Evolutionary conservation across 2,797 vertebrate genomes (phyloP).

Genomic region (Onychomys arenicola): DNA sequence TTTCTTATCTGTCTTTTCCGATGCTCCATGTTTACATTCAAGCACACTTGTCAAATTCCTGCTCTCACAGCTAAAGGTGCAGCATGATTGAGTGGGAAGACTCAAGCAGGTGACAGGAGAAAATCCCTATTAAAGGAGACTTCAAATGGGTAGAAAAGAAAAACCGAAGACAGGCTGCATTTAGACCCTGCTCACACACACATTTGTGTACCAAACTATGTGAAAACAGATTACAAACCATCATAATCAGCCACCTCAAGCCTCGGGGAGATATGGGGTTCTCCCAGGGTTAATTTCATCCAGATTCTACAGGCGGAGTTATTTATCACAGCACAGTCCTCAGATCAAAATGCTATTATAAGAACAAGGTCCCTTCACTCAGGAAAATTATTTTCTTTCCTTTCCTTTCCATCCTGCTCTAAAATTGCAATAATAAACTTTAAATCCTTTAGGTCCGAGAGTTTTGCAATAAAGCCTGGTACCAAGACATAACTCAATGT

Average conservation of each 20-base stretch:
- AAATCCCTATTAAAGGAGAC: background rate
- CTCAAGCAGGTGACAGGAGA: background rate
- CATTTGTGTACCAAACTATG: background rate
- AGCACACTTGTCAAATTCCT: conserved; percentile 26
- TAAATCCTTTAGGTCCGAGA: conserved; percentile 72
- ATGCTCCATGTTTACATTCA: background rate
- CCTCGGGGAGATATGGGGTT: background rate
- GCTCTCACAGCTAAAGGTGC: background rate
- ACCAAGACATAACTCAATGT: conserved; percentile 60
- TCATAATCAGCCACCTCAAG: conserved; percentile 6
- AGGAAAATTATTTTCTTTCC: conserved; percentile 70
- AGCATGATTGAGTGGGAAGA: background rate
- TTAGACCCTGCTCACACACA: background rate
- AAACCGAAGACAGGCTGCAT: background rate
- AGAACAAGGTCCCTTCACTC: conserved; percentile 68
- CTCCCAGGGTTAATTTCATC: conserved; percentile 69
- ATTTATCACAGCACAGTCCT: conserved; percentile 65
- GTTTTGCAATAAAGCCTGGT: conserved; percentile 60
- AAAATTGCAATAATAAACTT: conserved; percentile 67
- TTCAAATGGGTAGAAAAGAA: background rate
- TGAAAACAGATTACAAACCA: conserved; percentile 32
- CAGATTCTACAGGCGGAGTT: conserved; percentile 57
- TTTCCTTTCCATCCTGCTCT: conserved; percentile 58
- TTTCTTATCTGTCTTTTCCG: background rate
- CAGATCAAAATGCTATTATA: conserved; percentile 66